Conservation (phyloP, 2,113 vertebrate genomes). For the Psammodynastes pulverulentus region DNA sequence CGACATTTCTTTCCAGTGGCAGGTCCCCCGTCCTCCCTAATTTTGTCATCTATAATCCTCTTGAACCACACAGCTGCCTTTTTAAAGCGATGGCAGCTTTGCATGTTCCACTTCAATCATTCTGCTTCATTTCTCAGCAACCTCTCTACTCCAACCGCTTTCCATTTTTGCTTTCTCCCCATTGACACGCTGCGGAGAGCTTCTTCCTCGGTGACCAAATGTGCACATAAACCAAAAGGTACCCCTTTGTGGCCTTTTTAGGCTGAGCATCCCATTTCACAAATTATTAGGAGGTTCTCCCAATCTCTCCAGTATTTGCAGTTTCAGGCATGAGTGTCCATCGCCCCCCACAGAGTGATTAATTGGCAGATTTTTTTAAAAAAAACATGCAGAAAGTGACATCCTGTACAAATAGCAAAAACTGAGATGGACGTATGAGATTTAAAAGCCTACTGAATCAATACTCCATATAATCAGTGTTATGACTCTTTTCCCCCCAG, state of each 20-base stretch:
- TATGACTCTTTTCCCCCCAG: neutral
- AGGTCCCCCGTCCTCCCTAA: neutral
- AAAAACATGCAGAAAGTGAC: neutral
- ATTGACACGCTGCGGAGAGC: neutral
- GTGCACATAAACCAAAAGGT: too few relatives aligned
- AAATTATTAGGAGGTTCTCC: neutral
- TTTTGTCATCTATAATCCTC: conserved; percentile 13
- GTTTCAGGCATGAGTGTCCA: neutral
- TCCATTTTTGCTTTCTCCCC: neutral
- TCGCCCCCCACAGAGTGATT: neutral
- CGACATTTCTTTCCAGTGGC: neutral
- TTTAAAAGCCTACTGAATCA: neutral
- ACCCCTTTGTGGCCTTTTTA: neutral
- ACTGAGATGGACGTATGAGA: neutral
- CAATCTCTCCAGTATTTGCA: neutral
- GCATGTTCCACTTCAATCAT: neutral
- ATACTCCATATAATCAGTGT: neutral
- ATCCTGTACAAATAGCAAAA: neutral
- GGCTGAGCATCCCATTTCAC: neutral
- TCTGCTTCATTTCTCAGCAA: neutral
- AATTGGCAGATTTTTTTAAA: neutral
- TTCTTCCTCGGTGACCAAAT: neutral
- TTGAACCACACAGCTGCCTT: neutral
- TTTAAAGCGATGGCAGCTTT: neutral
- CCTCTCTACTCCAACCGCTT: neutral